Evolutionary conservation across 1,140 invertebrate species (phyloP).

Genomic region (Whitmania pigra): DNA sequence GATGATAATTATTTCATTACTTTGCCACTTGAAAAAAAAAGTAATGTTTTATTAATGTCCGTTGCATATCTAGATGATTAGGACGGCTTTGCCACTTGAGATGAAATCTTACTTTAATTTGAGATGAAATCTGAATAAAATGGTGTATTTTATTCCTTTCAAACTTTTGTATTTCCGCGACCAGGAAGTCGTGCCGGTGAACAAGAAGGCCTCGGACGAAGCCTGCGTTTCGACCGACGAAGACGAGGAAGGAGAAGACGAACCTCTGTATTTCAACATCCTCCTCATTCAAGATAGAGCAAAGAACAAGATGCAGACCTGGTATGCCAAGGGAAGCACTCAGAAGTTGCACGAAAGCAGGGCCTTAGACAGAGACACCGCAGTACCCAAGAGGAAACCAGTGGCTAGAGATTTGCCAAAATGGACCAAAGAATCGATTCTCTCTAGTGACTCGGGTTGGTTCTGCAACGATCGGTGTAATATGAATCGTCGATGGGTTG

Average conservation of each 20-base stretch:
- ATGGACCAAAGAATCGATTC: too few relatives aligned
- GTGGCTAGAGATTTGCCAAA: background rate
- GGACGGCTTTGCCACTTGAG: too few relatives aligned
- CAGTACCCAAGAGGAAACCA: background rate
- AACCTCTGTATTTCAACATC: slow-evolving; percentile 1
- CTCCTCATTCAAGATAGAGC: background rate
- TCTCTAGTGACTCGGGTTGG: too few relatives aligned
- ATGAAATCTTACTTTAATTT: too few relatives aligned
- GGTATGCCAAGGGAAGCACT: background rate
- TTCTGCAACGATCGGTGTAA: too few relatives aligned
- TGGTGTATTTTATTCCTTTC: background rate
- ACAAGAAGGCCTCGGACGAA: background rate
- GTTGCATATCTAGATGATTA: too few relatives aligned
- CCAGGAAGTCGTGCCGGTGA: background rate
- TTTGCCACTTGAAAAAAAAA: too few relatives aligned
- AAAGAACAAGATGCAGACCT: slow-evolving; percentile 6
- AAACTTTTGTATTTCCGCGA: background rate
- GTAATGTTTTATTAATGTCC: too few relatives aligned
- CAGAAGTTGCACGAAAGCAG: too few relatives aligned
- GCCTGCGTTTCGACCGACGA: background rate
- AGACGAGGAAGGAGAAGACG: slow-evolving; percentile 3
- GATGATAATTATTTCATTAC: too few relatives aligned
- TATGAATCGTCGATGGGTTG: too few relatives aligned
- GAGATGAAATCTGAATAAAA: too few relatives aligned
- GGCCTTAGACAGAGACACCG: background rate